phyloP scores from a whole-genome alignment of 2,888 invertebrate genomes.

The Lymantria monacha region DNA sequence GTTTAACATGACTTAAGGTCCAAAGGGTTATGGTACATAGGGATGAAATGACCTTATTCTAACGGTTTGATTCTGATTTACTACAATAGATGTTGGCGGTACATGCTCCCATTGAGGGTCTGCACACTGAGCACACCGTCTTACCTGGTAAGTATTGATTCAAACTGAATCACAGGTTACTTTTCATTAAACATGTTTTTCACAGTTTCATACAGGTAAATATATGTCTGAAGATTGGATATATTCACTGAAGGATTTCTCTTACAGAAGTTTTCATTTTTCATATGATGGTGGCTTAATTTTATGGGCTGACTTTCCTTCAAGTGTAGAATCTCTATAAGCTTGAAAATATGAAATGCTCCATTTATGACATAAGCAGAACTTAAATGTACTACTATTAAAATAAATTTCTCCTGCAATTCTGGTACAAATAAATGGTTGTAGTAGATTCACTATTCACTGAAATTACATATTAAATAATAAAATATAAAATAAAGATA shows the following conservation, averaged over 20 bases:
- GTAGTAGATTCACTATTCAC: no score
- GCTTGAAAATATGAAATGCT: no score
- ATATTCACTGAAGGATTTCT: background rate
- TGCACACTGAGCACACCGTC: constrained; percentile 37
- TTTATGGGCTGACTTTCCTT: no score
- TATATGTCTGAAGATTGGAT: constrained; percentile 12
- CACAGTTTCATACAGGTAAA: constrained; percentile 38
- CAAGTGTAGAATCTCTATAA: no score
- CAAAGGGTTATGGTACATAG: constrained; percentile 32
- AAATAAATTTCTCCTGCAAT: no score
- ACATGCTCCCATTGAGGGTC: constrained; percentile 43
- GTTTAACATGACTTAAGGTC: background rate
- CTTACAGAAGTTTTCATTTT: no score
- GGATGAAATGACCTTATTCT: constrained; percentile 39
- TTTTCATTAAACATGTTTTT: constrained; percentile 25
- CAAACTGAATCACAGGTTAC: constrained; percentile 12
- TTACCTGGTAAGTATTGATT: constrained; percentile 58
- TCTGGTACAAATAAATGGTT: no score
- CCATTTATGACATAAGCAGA: no score
- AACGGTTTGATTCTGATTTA: constrained; percentile 77
- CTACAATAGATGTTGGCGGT: constrained; percentile 67
- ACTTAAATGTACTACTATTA: no score
- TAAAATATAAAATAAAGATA: no score
- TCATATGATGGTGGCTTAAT: no score
- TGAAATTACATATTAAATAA: no score